These are phyloP conservation scores for Sussaba pulchella DNA, from an alignment of 2,888 invertebrate species.

Conservation along the genomic window DNA sequence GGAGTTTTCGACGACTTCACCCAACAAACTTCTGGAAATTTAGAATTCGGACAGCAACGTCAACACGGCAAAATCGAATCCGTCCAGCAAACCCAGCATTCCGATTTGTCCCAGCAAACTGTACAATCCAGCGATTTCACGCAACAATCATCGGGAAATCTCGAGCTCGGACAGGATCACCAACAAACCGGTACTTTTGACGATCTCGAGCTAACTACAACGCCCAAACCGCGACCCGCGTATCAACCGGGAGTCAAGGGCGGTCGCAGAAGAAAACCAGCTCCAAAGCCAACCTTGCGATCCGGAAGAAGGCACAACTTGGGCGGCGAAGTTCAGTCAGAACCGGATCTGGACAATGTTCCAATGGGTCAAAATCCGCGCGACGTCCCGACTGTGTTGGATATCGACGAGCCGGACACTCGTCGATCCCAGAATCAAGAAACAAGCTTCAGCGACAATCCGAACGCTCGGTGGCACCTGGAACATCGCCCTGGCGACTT, in stretches of 20 bases:
- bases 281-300: constrained; percentile 71
- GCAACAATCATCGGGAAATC: constrained; percentile 54
- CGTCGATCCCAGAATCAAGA: neutral
- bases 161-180: constrained; percentile 54
- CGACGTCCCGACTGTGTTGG: constrained; percentile 30
- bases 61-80: constrained; percentile 44
- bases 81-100: constrained; percentile 48
- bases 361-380: neutral
- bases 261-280: constrained; percentile 64
- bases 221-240: constrained; percentile 19
- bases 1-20: constrained; percentile 51
- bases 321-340: constrained; percentile 38
- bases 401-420: constrained; percentile 45
- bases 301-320: constrained; percentile 40
- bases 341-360: constrained; percentile 33
- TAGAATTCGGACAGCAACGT: constrained; percentile 65
- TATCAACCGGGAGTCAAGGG: constrained; percentile 31
- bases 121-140: constrained; percentile 49
- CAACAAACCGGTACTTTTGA: constrained; percentile 32
- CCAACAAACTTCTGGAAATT: constrained; percentile 51
- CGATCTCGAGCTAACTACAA: constrained; percentile 31
- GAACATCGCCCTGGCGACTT: constrained; percentile 73
- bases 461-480: constrained; percentile 71
- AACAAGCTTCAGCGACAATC: constrained; percentile 3
- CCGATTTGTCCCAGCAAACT: constrained; percentile 73